Conservation (phyloP, 2,888 invertebrate species). For the Campaea margaritaria region DNA sequence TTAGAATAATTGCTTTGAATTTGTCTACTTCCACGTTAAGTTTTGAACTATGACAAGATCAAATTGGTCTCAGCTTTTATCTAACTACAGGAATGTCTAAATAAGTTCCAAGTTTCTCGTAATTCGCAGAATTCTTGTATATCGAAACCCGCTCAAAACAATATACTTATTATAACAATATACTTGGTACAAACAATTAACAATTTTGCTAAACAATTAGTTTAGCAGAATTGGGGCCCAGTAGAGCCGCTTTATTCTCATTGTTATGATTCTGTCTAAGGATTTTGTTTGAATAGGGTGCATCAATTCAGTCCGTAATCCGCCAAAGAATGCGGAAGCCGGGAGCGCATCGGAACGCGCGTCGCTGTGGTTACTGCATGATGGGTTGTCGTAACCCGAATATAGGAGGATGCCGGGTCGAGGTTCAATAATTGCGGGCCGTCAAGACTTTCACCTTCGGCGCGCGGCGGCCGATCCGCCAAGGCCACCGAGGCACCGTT, state of each 20-base stretch:
- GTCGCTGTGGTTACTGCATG: constrained; percentile 45
- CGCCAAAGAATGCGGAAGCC: constrained; percentile 61
- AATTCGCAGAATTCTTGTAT: too few species aligned
- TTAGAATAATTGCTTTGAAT: constrained; percentile 51
- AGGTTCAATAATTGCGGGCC: constrained; percentile 79
- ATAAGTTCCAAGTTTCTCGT: too few species aligned
- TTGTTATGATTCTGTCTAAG: not conserved
- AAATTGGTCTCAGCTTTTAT: too few species aligned
- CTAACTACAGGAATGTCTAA: too few species aligned
- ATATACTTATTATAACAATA: too few species aligned
- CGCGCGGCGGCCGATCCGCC: constrained; percentile 72
- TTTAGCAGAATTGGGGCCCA: too few species aligned
- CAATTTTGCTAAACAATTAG: too few species aligned
- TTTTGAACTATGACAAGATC: not conserved
- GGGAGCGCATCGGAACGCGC: constrained; percentile 46
- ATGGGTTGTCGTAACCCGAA: constrained; percentile 61
- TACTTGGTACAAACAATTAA: too few species aligned
- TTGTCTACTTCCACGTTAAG: constrained; percentile 28
- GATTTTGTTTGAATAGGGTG: constrained; percentile 26
- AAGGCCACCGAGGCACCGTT: constrained; percentile 77
- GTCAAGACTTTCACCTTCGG: constrained; percentile 84
- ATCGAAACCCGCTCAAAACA: too few species aligned
- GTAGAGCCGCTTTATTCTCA: not conserved
- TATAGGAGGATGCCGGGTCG: constrained; percentile 76
- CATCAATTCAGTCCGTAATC: constrained; percentile 20